Conservation (phyloP, 2,113 vertebrate species). For the Oreochromis tanganicae region DNA sequence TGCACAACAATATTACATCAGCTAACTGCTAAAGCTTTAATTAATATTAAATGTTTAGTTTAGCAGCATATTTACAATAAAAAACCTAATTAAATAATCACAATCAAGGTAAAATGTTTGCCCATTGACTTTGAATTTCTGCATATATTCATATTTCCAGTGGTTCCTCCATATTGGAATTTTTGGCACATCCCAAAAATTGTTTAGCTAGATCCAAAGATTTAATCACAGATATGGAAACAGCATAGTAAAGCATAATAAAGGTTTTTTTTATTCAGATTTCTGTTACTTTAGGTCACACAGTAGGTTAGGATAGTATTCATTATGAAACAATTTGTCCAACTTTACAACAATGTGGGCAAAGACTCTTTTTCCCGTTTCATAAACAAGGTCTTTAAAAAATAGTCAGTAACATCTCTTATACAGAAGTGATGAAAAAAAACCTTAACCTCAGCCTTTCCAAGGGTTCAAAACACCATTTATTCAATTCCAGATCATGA, state of each 20-base stretch:
- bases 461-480: background rate
- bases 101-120: background rate
- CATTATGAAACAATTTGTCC: background rate
- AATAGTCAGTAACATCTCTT: background rate
- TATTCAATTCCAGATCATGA: background rate
- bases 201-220: background rate
- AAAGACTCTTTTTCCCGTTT: background rate
- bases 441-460: conserved; percentile 26
- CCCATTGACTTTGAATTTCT: background rate
- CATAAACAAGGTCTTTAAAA: background rate
- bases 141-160: background rate
- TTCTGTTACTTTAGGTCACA: background rate
- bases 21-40: background rate
- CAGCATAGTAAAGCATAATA: background rate
- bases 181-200: background rate
- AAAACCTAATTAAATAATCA: fast-evolving
- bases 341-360: background rate
- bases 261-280: background rate
- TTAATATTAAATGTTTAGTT: background rate
- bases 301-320: background rate
- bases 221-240: background rate
- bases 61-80: background rate
- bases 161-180: background rate
- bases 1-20: background rate
- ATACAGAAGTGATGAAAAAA: background rate